These are phyloP conservation scores for Rhipidura dahli DNA, from an alignment of 2,113 vertebrate species.

Conservation along the genomic window DNA sequence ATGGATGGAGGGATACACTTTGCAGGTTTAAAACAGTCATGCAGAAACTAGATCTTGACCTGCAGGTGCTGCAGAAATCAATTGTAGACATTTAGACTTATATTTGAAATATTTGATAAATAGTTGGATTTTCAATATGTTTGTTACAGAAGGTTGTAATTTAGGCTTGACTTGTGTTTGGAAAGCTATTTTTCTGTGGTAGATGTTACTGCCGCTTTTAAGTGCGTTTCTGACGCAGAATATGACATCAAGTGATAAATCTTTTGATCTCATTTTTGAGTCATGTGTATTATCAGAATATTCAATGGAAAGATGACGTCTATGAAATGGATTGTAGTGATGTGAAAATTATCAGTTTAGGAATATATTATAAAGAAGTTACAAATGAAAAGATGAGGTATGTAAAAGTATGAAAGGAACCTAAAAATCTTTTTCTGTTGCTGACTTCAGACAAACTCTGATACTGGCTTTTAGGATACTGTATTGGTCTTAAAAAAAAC, in stretches of 20 bases:
- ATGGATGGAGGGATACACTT: background rate
- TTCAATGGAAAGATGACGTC: background rate
- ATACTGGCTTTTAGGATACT: background rate
- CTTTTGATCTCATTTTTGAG: background rate
- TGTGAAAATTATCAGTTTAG: background rate
- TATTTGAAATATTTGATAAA: background rate
- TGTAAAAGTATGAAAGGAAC: background rate
- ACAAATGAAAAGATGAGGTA: background rate
- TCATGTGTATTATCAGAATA: background rate
- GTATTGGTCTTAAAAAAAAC: background rate
- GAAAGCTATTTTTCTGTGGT: background rate
- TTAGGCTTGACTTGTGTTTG: background rate
- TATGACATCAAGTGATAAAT: background rate
- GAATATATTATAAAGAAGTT: background rate
- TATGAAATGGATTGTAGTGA: background rate
- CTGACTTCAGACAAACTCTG: background rate
- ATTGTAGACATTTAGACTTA: background rate
- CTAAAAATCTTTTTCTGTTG: background rate
- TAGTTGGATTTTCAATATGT: background rate
- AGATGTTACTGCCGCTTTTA: background rate
- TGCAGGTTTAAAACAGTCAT: background rate
- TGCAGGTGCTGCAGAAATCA: background rate
- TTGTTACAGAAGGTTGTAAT: background rate
- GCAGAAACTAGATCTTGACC: background rate
- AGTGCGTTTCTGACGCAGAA: background rate